Base-by-base conservation (phyloP, 2,797 vertebrate species). In the Ara ararauna region DNA sequence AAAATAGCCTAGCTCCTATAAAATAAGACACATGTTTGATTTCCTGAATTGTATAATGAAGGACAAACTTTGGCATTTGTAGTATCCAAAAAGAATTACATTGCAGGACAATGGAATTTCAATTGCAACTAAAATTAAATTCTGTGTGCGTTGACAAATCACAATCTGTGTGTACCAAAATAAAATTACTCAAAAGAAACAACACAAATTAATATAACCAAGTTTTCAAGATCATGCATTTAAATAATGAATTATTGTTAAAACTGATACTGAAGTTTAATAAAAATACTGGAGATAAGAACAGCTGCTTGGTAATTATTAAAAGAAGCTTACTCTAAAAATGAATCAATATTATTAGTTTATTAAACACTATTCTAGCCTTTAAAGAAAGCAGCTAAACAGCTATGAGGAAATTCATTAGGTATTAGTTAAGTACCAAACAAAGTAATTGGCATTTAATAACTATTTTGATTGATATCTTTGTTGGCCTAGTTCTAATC, bases 341-440 rank as follows among this genome's bases (percentile, higher is more conserved):
- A 93, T 89, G 60, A 89, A 72, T 93, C 44, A 38, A 92, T 95
- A 70, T 87, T 93, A 83, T 70, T 91, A 91, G 89, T 95, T 96
- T 95, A 92, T 91, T 92, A 94, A 94, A 92, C 75, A 90, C 81
- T 93, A 42, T 75, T 97, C 85, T 80, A 86, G 90, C 78, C 89
- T 94, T 95, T 93, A 92, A 89, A 96, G 79, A 70, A 91, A 93
- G 77, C 45, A 94, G 60, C 53, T 80, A 67, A 93, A 79, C 45
- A 94, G 64, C 53, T 80, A 67, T 45, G 61, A 95, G 50, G 79
- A 94, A 91, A 90, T 84, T 95, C 32, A 93, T 95, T 93, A 95
- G 60, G 44, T 97, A 86, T 94, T 91, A 95, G 77, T 96, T 93
- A 96, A 95, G 92, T 95, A 87, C 40, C 51, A 82, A 93, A 82